Base-by-base conservation (phyloP, 2,888 invertebrate species). In the Danaus chrysippus region DNA sequence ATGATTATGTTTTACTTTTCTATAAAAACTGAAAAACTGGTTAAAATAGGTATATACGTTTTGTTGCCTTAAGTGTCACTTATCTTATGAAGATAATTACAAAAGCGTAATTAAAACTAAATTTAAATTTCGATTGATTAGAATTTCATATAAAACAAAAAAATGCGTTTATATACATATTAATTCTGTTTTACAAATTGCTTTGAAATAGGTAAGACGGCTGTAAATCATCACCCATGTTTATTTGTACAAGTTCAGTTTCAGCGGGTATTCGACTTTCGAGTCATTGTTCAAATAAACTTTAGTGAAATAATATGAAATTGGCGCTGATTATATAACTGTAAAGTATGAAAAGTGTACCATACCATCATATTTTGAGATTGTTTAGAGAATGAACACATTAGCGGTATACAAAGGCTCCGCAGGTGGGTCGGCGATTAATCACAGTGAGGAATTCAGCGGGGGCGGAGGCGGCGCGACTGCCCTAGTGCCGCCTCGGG, bases 351-450 rank as follows among this genome's bases (percentile, higher is more conserved):
- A 42, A 58, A 49, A 55, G 44, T 58, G 54, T 34, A 56, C 42
- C 58, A 46, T 61, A 54, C 62, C 59, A 64, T 69, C 49, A 49
- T 49, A 49, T 62, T 69, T 69, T 68, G 68, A 75, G 69, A 71
- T 73, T 76, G 72, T 81, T 77, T 78, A 73, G 74, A 72, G 67
- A 68, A 69, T 68, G 69, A 72, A 68, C 70, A 69, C 72, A 72
- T 72, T 73, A 72, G 66, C 63, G 66, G 69, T 66, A 69, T 81
- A 84, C 81, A 86, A 85, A 88, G 87, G 87, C 84, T 89, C 87
- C 84, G 87, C 90, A 90, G 90, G 90, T 90, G 88, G 89, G 81
- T 84, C 73, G 82, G 75, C 82, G 78, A 89, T 89, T 87, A 89
- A 88, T 90, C 87, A 87, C 84, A 71, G 84, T 82, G 75, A 81